Base-by-base conservation (phyloP, 1,140 invertebrate genomes). In the Bathynomus jamesi region DNA sequence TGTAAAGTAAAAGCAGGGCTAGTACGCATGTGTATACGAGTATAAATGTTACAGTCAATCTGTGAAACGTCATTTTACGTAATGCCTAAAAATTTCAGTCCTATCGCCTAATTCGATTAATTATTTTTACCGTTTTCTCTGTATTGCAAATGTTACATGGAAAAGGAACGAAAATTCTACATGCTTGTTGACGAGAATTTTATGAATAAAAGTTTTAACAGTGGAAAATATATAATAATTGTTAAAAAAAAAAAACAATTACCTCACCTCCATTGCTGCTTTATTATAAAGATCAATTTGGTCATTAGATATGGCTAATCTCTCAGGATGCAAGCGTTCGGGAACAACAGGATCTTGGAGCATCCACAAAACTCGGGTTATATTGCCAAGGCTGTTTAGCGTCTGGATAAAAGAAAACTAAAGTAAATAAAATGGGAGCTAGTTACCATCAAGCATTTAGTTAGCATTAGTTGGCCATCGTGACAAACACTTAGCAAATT, bases 311-410 rank as follows among this genome's bases (percentile, higher is more conserved):
- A 86, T 85, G 80, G 82, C 81, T 29, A 80, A 76, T 65, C 81
- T 77, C 25, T 81, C 78, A 17, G 74, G 70, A 53, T 78, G 63
- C 17, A 85, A 73, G 63, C 81, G 82, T 31, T 81, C 79, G 28
- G 83, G 82, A 65, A 82, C 75, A 3, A 85, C 84, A n/a, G 85
- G 85, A 78, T 85, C 83, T 81, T 86, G 84, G 61, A 86, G 74
- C 76, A 84, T 83, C 85, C 85, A 86, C 8, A 86, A 76, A 21
- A 86, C 80, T 71, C 68, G 30, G 13, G 75, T 73, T 60, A n/a
- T 71, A 25, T 67, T 69, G 11, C 67, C 69, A 40, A 73, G 68
- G 28, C 72, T 65, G 46, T 74, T 46, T 31, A 75, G 30, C 65
- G 25, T 65, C 72, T 74, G 69, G 11, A 30, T 11, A 24, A 69